Percentiles rank a stretch among this genome's conserved stretches.
phyloP scores from a whole-genome alignment of 2,797 vertebrate species.

The Molossus molossus region DNA sequence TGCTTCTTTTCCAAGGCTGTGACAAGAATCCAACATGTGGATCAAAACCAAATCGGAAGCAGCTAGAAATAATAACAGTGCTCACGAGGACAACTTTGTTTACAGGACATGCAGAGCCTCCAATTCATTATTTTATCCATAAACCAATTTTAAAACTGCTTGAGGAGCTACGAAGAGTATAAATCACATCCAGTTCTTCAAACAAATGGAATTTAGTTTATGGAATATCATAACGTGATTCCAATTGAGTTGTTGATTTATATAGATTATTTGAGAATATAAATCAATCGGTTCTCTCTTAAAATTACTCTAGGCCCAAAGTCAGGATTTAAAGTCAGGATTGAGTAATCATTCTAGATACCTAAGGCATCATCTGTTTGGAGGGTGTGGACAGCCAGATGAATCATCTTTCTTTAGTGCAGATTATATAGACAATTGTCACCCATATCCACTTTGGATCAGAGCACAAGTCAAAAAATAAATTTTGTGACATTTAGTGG shows the following conservation, averaged over 20 bases:
- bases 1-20: neutral
- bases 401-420: neutral
- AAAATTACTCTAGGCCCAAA: constrained; percentile 4
- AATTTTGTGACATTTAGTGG: constrained; percentile 12
- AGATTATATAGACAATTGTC: constrained; percentile 24
- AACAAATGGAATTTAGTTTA: constrained; percentile 11
- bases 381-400: neutral
- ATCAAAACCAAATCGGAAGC: neutral
- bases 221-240: neutral
- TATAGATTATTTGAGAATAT: neutral
- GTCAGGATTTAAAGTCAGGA: neutral
- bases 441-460: neutral
- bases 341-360: neutral
- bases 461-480: neutral
- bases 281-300: constrained; percentile 11
- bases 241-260: constrained; percentile 8
- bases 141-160: constrained; percentile 2
- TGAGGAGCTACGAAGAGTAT: neutral
- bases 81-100: neutral
- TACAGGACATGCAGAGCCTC: neutral
- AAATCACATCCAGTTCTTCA: neutral
- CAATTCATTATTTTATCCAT: neutral
- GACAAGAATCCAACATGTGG: neutral
- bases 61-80: neutral
- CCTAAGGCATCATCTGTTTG: neutral